Evolutionary conservation across 2,797 vertebrate genomes (phyloP).

Genomic region (Hydrophis major): DNA sequence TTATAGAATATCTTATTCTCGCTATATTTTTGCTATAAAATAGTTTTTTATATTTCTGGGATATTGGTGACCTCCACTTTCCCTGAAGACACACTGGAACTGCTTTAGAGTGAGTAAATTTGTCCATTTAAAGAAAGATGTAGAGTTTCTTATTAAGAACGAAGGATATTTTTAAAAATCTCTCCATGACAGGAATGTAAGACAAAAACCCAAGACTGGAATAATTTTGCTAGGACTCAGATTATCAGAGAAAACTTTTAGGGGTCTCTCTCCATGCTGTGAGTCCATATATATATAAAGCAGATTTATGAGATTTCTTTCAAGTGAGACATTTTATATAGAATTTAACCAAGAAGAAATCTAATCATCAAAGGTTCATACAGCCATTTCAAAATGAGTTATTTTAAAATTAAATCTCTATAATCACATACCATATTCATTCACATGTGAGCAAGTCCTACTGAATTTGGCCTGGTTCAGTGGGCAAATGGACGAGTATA

Average conservation of each 20-base stretch:
- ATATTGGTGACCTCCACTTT: not conserved
- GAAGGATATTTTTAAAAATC: slow-evolving; percentile 10
- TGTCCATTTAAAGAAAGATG: not conserved
- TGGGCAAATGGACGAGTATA: not conserved
- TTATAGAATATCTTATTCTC: slow-evolving; percentile 1
- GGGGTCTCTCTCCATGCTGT: not conserved
- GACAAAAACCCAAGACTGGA: not conserved
- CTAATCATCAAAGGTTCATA: not conserved
- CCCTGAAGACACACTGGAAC: not conserved
- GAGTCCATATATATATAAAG: not conserved
- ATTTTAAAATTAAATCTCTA: not conserved
- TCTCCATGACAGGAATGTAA: not conserved
- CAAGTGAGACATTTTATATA: not conserved
- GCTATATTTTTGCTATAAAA: not conserved
- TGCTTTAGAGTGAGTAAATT: slow-evolving; percentile 1
- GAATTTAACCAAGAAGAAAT: not conserved
- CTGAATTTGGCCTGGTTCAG: not conserved
- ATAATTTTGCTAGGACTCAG: not conserved
- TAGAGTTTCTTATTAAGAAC: not conserved
- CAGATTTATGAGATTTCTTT: not conserved
- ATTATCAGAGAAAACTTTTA: not conserved
- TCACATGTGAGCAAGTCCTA: not conserved
- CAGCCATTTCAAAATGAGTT: not conserved
- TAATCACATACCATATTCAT: not conserved
- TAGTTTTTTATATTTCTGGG: not conserved